Percentiles rank a stretch among this genome's conserved stretches.
Conservation (phyloP, 2,888 invertebrate genomes). For the Drymonia ruficornis region DNA sequence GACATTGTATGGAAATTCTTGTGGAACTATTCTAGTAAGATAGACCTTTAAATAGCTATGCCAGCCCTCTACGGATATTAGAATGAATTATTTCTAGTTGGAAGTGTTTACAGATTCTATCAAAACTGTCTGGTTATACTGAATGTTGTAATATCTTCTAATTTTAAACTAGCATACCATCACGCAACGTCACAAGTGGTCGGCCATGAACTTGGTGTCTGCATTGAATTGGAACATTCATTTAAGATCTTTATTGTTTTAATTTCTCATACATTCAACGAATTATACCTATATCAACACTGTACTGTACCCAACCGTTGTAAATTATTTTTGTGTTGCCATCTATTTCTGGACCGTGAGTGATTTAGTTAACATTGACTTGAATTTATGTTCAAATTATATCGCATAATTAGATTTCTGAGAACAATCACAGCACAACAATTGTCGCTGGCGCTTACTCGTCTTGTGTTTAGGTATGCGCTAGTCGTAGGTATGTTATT, state of each 20-base stretch:
- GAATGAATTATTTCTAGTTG: neutral
- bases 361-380: slow-evolving; percentile 49
- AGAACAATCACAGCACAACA: slow-evolving; percentile 31
- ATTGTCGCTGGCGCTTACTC: slow-evolving; percentile 21
- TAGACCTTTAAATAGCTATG: slow-evolving; percentile 5
- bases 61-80: slow-evolving; percentile 3
- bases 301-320: slow-evolving; percentile 4
- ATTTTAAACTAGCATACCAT: neutral
- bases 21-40: slow-evolving; percentile 11
- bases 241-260: slow-evolving; percentile 56
- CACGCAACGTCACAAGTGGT: neutral
- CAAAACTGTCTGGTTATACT: slow-evolving; percentile 3
- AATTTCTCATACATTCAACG: slow-evolving; percentile 38
- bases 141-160: slow-evolving; percentile 5
- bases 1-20: slow-evolving; percentile 35
- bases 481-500: slow-evolving; percentile 40
- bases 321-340: slow-evolving; percentile 24
- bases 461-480: slow-evolving; percentile 18
- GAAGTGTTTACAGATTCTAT: neutral
- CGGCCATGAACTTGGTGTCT: slow-evolving; percentile 53
- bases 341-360: slow-evolving; percentile 42
- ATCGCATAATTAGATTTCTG: slow-evolving; percentile 44
- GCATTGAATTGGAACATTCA: slow-evolving; percentile 61
- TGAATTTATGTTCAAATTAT: slow-evolving; percentile 54
- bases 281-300: slow-evolving; percentile 29